Evolutionary conservation across 1,140 invertebrate genomes (phyloP), one percentile per base, ranked within the genome.

Genomic region (Achatina immaculata): DNA sequence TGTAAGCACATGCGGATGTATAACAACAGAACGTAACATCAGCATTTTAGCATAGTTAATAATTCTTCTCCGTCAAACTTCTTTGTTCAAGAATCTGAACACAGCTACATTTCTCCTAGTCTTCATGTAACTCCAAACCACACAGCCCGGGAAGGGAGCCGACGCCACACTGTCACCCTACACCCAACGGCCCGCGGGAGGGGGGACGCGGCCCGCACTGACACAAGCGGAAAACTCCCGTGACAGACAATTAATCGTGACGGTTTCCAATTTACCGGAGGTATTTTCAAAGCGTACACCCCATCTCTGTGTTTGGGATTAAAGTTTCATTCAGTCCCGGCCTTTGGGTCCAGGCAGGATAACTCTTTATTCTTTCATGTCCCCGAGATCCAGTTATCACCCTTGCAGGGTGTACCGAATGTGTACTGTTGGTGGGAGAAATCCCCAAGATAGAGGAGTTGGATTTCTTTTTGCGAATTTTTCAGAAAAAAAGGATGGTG

Each of bases 211-310:
- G n/a, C 31, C n/a, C n/a, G 58, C 58, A 28, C 58, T 62, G 58
- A 62, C n/a, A 31, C 58, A 31, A n/a, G 58, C 21, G 9, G 31
- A 62, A 62, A 62, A 62, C 58, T 28, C 58, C 58, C 28, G 58
- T 62, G 58, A 62, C 58, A 62, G 58, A 62, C 28, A 62, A 62
- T 62, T 62, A 62, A 62, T 62, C 58, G 58, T 34, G 58, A 16
- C 58, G 58, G n/a, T 62, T 62, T 62, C 58, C 58, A 62, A 62
- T 62, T 62, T 62, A 62, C 58, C 58, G 28, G 1, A 4, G 58
- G 58, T 31, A 62, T 62, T 28, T 62, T 62, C n/a, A 62, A 31
- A 62, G 31, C 58, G n/a, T 62, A 62, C n/a, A 62, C 58, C 28
- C 58, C n/a, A 62, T 62, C 58, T 9, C n/a, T 28, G n/a, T 62